Conservation (phyloP, 2,797 vertebrate genomes). For the Anolis apletophallus region DNA sequence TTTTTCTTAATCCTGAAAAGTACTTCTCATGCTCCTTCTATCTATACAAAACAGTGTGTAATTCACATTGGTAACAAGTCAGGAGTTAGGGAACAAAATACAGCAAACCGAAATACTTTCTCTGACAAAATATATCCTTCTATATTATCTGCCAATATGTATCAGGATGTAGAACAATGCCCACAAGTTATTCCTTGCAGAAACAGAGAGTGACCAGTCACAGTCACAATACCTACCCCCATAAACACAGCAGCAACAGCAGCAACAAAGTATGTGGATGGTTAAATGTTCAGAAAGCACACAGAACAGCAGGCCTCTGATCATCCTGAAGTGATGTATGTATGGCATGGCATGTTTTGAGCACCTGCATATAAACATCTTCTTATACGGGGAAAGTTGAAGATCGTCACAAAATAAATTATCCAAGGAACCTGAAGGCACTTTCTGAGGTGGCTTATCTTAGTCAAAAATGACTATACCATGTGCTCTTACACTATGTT, state of each 20-base stretch:
- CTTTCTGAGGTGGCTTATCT: background rate
- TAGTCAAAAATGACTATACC: background rate
- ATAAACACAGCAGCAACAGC: too few species aligned
- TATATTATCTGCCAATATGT: background rate
- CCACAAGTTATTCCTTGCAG: background rate
- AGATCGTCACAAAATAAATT: background rate
- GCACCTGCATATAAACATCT: background rate
- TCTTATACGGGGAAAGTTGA: background rate
- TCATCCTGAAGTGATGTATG: background rate
- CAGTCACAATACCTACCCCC: too few species aligned
- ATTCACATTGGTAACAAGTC: background rate
- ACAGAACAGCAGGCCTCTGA: background rate
- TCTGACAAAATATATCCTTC: background rate
- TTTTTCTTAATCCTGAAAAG: background rate
- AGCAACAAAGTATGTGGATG: background rate
- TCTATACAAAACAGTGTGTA: background rate
- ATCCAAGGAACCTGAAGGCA: background rate
- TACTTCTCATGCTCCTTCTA: background rate
- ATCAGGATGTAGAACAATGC: constrained; percentile 6
- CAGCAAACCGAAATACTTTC: background rate
- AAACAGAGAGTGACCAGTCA: background rate
- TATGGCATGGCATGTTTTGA: background rate
- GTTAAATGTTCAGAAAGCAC: background rate
- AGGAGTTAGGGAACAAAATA: background rate
- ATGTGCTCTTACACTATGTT: background rate